Percentiles rank a stretch among this genome's conserved stretches.
Evolutionary conservation across 2,888 invertebrate species (phyloP).

Genomic region (Andrena bucephala): DNA sequence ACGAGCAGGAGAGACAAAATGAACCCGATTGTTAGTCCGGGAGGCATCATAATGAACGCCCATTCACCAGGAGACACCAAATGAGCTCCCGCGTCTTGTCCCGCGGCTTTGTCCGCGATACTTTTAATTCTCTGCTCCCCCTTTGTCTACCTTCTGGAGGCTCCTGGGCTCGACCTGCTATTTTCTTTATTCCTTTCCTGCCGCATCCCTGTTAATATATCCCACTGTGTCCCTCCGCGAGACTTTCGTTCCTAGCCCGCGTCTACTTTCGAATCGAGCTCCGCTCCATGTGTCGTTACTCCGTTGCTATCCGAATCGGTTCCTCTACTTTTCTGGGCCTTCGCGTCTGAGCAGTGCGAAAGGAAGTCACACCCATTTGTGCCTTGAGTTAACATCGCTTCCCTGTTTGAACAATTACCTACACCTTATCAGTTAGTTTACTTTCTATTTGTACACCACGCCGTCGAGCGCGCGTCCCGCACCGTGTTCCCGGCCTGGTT

Average conservation of each 20-base stretch:
- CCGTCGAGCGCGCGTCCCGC: constrained; percentile 24
- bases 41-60: constrained; percentile 84
- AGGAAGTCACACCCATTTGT: too few relatives aligned
- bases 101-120: constrained; percentile 82
- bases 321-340: too few relatives aligned
- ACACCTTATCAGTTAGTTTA: neutral
- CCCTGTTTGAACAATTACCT: too few relatives aligned
- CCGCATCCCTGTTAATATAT: constrained; percentile 59
- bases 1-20: constrained; percentile 83
- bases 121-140: constrained; percentile 82
- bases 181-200: constrained; percentile 52
- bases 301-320: too few relatives aligned
- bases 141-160: constrained; percentile 67
- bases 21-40: constrained; percentile 84
- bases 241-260: constrained; percentile 2
- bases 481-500: constrained; percentile 27
- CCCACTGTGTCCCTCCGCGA: constrained; percentile 41
- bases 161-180: constrained; percentile 63
- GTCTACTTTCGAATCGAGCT: neutral
- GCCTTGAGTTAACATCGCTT: too few relatives aligned
- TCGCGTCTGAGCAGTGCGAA: too few relatives aligned
- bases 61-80: constrained; percentile 83
- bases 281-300: neutral
- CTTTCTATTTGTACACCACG: constrained; percentile 52
- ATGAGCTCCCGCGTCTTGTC: constrained; percentile 83